Percentiles rank a stretch among this genome's conserved stretches.
These are phyloP conservation scores for Ptychochromis oligacanthus DNA, from an alignment of 2,113 vertebrate genomes.

Conservation along the genomic window DNA sequence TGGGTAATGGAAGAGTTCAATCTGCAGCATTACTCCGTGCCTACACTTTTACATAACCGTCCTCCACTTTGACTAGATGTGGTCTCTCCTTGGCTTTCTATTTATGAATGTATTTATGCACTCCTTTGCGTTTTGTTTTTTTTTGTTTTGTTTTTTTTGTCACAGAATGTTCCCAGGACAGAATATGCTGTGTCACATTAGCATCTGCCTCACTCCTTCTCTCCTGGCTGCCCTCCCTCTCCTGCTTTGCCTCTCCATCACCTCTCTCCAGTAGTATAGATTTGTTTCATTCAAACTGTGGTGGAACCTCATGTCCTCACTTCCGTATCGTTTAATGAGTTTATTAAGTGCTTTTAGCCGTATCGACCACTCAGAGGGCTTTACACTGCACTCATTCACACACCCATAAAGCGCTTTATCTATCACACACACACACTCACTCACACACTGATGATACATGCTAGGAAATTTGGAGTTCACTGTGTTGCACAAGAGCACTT, in stretches of 20 bases:
- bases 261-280: not conserved
- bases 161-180: slow-evolving; percentile 38
- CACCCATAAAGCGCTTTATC: not conserved
- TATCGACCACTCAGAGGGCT: not conserved
- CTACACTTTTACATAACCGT: slow-evolving; percentile 53
- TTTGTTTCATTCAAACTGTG: not conserved
- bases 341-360: not conserved
- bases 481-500: not conserved
- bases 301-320: not conserved
- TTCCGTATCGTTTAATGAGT: not conserved
- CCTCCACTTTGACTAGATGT: slow-evolving; percentile 26
- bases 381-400: not conserved
- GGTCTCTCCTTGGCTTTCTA: not conserved
- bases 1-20: slow-evolving; percentile 21
- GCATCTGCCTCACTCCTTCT: not conserved
- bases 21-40: slow-evolving; percentile 10
- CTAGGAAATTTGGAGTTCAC: not conserved
- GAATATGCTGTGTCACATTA: slow-evolving; percentile 12
- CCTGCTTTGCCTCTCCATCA: not conserved
- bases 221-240: not conserved
- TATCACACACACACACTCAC: not conserved
- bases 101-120: slow-evolving; percentile 35
- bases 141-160: slow-evolving; percentile 50
- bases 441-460: not conserved
- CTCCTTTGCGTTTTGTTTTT: no score